These are phyloP conservation scores for Pecten maximus DNA, from an alignment of 2,888 invertebrate species.

Conservation along the genomic window DNA sequence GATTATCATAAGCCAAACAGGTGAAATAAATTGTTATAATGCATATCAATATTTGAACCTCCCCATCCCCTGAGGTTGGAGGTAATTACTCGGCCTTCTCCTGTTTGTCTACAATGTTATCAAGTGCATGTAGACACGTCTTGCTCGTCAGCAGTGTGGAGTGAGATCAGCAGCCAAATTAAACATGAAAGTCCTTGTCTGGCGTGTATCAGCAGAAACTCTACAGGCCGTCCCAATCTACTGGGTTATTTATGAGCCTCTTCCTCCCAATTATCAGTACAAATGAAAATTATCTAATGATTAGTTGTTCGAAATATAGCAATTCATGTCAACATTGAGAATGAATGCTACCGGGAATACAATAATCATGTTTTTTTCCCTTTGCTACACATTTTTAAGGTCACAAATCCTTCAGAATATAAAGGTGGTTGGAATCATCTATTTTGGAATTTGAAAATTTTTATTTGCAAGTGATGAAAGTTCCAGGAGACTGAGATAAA, in stretches of 20 bases:
- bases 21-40: not conserved
- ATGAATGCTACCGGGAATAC: too few species aligned
- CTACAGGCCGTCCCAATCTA: not conserved
- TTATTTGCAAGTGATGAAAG: too few species aligned
- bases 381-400: too few species aligned
- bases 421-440: too few species aligned
- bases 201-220: not conserved
- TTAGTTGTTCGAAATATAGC: too few species aligned
- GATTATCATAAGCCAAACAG: not conserved
- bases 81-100: not conserved
- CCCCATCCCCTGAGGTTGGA: not conserved
- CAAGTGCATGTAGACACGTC: not conserved
- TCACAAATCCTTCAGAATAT: too few species aligned
- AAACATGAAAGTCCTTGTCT: not conserved
- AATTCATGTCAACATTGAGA: too few species aligned
- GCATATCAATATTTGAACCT: not conserved
- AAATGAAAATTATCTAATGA: too few species aligned
- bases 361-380: too few species aligned
- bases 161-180: constrained; percentile 17
- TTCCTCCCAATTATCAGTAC: not conserved
- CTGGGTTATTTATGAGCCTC: not conserved
- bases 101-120: not conserved
- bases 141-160: not conserved
- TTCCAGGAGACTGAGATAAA: too few species aligned
- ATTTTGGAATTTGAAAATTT: too few species aligned